phyloP scores from a whole-genome alignment of 2,888 invertebrate genomes.

The Epirrhoe alternata region DNA sequence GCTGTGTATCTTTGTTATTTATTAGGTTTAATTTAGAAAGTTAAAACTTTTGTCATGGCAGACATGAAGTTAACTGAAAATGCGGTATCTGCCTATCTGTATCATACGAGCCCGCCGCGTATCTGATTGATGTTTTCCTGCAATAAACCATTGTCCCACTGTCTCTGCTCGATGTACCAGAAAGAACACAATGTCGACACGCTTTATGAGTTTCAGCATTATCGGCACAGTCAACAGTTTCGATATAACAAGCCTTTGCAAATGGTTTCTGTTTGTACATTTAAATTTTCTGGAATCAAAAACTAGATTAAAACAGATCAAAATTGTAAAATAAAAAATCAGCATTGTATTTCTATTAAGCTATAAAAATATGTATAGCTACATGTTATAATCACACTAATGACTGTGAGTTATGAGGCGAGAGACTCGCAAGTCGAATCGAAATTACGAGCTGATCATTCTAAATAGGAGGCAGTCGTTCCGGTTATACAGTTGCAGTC shows the following conservation, averaged over 20 bases:
- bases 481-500: constrained; percentile 81
- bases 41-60: too few species aligned
- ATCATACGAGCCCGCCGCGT: constrained; percentile 49
- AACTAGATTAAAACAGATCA: too few species aligned
- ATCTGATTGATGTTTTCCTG: constrained; percentile 60
- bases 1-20: too few species aligned
- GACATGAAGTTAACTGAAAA: neutral
- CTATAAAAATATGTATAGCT: neutral
- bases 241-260: constrained; percentile 7
- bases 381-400: constrained; percentile 14
- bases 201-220: constrained; percentile 44
- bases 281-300: neutral
- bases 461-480: constrained; percentile 72
- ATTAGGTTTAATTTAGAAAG: too few species aligned
- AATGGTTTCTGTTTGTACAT: neutral
- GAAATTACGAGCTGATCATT: constrained; percentile 70
- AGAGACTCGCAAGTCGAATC: constrained; percentile 59
- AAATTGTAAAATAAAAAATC: neutral
- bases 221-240: constrained; percentile 43
- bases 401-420: constrained; percentile 42
- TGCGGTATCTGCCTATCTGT: constrained; percentile 17
- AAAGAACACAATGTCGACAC: constrained; percentile 58
- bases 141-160: constrained; percentile 59
- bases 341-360: neutral
- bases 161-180: constrained; percentile 57